Percentiles rank a stretch among this genome's conserved stretches.
Evolutionary conservation across 2,888 invertebrate species (phyloP).

Genomic region (Gastrophysa polygoni): DNA sequence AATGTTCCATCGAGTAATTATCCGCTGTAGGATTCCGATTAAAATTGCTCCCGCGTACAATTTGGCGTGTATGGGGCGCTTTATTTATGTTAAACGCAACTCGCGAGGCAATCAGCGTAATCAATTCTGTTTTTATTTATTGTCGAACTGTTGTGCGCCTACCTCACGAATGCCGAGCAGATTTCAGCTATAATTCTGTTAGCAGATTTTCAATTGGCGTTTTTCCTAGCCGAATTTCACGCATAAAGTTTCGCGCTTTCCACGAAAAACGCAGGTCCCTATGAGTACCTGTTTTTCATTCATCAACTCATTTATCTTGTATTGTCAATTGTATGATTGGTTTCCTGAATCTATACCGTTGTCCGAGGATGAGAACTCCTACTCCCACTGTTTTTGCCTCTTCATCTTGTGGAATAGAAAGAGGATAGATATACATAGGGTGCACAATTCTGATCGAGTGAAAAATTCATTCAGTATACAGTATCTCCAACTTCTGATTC

Average conservation of each 20-base stretch:
- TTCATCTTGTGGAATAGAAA: too few species aligned
- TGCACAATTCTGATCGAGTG: too few species aligned
- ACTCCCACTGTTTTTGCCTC: too few species aligned
- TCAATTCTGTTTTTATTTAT: constrained; percentile 59
- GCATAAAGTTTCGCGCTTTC: not conserved
- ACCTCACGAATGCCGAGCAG: constrained; percentile 29
- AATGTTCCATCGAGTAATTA: constrained; percentile 39
- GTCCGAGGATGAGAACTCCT: too few species aligned
- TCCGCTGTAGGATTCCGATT: constrained; percentile 49
- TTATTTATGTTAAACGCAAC: constrained; percentile 57
- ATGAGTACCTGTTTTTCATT: not conserved
- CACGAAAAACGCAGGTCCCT: not conserved
- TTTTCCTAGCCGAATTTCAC: not conserved
- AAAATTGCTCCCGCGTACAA: constrained; percentile 56
- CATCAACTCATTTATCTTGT: too few species aligned
- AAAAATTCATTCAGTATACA: too few species aligned
- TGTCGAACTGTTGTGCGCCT: constrained; percentile 44
- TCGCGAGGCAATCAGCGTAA: constrained; percentile 58
- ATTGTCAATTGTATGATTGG: too few species aligned
- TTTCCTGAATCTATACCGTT: too few species aligned
- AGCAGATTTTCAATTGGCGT: constrained; percentile 10
- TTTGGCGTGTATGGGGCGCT: constrained; percentile 46
- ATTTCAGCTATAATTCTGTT: constrained; percentile 28
- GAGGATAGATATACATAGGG: too few species aligned
- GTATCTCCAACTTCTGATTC: too few species aligned